Base-by-base conservation (phyloP, 2,113 vertebrate species). In the Garra rufa region DNA sequence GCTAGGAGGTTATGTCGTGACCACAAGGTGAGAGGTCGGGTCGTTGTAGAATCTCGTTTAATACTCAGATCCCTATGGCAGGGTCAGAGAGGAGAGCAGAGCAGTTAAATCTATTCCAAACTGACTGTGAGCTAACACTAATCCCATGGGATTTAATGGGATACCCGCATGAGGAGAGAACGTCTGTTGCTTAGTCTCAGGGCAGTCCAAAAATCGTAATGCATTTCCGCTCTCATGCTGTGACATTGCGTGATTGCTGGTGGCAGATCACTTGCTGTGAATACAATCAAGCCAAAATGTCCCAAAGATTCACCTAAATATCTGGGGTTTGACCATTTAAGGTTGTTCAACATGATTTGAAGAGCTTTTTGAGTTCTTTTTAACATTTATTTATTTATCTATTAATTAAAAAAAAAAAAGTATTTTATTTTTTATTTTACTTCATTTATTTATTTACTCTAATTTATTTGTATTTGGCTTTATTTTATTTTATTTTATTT, bases 101-200 rank as follows among this genome's bases (percentile, higher is more conserved):
- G 61, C 44, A 61, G 79, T 87, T 87, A 87, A 87, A 87, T 76
- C 77, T 69, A 9, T 26, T 84, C 41, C 73, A 73, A 34, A 83
- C 46, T 70, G 61, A 57, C 67, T 67, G 48, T 55, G 75, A 81
- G 48, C 75, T 67, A 69, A 67, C 4, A 17, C 71, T 87, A 84
- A 87, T 84, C 83, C 86, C 43, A 17, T 61, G 50, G 82, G 86
- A 82, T 84, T 81, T 67, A 87, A 76, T 81, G 63, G 80, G 50
- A 71, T 85, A 50, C 50, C 8, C 63, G 24, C 48, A 83, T 26
- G 30, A 74, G 52, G 41, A 14, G 63, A 70, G 28, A 70, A 81
- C 61, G 55, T 69, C 73, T 61, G 65, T 59, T 83, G 61, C 57
- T 78, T 83, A 73, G 74, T 76, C 63, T 48, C 65, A 46, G 44